Base-by-base conservation (phyloP, 2,113 vertebrate genomes). In the Siniperca knerii region DNA sequence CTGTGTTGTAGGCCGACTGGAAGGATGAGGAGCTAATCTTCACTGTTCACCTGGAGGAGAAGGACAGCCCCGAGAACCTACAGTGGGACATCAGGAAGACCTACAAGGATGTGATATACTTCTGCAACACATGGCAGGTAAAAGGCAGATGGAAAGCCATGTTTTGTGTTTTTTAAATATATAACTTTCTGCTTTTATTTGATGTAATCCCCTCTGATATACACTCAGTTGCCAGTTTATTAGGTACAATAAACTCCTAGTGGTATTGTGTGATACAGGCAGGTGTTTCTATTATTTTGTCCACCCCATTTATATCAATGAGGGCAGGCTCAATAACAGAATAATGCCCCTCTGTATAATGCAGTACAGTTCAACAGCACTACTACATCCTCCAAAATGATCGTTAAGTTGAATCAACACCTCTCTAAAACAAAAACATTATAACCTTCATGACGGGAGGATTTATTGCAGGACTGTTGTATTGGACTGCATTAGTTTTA, bases 21-120 rank as follows among this genome's bases (percentile, higher is more conserved):
- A 85, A 95, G 66, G 84, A 86, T 1, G 86, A 92, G 20, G 89
- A 93, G 78, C 64, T 95, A 0, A 77, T 77, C 86, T 96, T 96
- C 83, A 95, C 81, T 0, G n/a, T 96, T 68, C 95, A 96, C 66
- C 50, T 96, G 77, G 95, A 95, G 74, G 95, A 96, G 57, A 81
- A 79, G 23, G 78, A 89, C 89, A 94, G 93, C 68, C 93, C 94
- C 0, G 95, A 96, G 76, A 95, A 94, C 84, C 89, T 96, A 0
- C 93, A 95, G 20, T 96, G 96, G 96, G 93, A 95, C 75, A 93
- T 96, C 73, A 93, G 23, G 76, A 96, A 94, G 91, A 89, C 91
- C 8, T 92, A 93, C 88, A 89, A 77, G 71, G 94, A 96, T 15
- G 74, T 96, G 66, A 78, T 92, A 4, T 13, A 93, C 60, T 95